These are phyloP conservation scores for Cabera pusaria DNA, from an alignment of 2,888 invertebrate genomes.

Conservation along the genomic window DNA sequence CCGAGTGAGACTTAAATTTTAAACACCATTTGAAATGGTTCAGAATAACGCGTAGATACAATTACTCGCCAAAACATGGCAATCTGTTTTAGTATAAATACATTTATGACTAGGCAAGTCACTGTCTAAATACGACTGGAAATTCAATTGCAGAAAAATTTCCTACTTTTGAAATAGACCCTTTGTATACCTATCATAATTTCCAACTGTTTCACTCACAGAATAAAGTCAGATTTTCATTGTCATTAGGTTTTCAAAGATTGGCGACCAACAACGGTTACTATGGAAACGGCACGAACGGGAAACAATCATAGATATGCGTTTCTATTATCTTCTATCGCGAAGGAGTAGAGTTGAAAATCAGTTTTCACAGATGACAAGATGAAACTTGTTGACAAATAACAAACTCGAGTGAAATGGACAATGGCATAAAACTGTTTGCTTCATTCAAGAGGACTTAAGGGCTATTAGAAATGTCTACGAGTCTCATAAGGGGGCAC, in stretches of 20 bases:
- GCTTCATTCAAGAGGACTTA: slow-evolving; percentile 69
- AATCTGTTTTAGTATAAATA: too few species aligned
- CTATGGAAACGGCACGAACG: slow-evolving; percentile 72
- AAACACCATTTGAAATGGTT: too few species aligned
- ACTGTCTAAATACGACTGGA: slow-evolving; percentile 36
- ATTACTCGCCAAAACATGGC: too few species aligned
- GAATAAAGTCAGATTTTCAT: slow-evolving; percentile 4
- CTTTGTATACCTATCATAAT: slow-evolving; percentile 1
- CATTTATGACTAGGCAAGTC: too few species aligned
- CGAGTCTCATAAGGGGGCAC: slow-evolving; percentile 53
- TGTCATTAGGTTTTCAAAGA: slow-evolving; percentile 37
- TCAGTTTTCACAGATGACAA: slow-evolving; percentile 27
- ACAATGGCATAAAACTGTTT: slow-evolving; percentile 77
- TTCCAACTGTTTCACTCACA: too few species aligned
- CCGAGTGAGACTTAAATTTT: too few species aligned
- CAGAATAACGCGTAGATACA: too few species aligned
- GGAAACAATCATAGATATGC: slow-evolving; percentile 33
- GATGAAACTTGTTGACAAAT: slow-evolving; percentile 44
- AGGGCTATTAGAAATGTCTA: slow-evolving; percentile 78
- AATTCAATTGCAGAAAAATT: slow-evolving; percentile 48
- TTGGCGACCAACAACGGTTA: slow-evolving; percentile 52
- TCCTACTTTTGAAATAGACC: slow-evolving; percentile 27
- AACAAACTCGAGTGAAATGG: slow-evolving; percentile 68
- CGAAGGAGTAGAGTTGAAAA: slow-evolving; percentile 28
- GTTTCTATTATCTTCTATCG: slow-evolving; percentile 20